These are phyloP conservation scores for Bovichtus variegatus DNA, from an alignment of 2,797 vertebrate genomes.

Conservation along the genomic window DNA sequence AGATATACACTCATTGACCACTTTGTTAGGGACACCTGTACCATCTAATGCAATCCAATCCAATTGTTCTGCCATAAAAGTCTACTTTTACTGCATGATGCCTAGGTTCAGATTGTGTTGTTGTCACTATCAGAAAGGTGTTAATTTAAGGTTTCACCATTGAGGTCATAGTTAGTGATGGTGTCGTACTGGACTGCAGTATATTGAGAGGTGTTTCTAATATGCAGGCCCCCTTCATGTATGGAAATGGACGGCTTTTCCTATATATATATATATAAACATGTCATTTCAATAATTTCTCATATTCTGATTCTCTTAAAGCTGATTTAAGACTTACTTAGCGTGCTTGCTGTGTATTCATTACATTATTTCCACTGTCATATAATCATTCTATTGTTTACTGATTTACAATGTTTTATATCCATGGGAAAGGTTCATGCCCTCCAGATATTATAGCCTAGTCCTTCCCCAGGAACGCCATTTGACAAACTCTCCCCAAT, in stretches of 20 bases:
- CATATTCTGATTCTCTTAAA: neutral
- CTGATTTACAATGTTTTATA: neutral
- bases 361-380: neutral
- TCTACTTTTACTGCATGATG: neutral
- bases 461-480: conserved; percentile 3
- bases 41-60: neutral
- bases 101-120: neutral
- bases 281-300: neutral
- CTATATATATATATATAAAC: too few species aligned
- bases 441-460: neutral
- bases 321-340: neutral
- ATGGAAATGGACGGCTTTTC: conserved; percentile 2
- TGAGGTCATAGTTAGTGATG: neutral
- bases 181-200: neutral
- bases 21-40: neutral
- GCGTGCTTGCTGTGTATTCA: conserved; percentile 10
- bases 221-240: neutral
- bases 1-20: neutral
- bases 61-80: neutral
- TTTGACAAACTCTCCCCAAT: conserved; percentile 13
- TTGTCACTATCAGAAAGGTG: neutral
- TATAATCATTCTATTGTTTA: neutral
- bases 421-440: neutral
- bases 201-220: neutral
- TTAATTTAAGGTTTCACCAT: neutral